Evolutionary conservation across 2,888 invertebrate species (phyloP), one percentile per base, ranked within the genome.

Genomic region (Sinopyrophorus schimmeli): DNA sequence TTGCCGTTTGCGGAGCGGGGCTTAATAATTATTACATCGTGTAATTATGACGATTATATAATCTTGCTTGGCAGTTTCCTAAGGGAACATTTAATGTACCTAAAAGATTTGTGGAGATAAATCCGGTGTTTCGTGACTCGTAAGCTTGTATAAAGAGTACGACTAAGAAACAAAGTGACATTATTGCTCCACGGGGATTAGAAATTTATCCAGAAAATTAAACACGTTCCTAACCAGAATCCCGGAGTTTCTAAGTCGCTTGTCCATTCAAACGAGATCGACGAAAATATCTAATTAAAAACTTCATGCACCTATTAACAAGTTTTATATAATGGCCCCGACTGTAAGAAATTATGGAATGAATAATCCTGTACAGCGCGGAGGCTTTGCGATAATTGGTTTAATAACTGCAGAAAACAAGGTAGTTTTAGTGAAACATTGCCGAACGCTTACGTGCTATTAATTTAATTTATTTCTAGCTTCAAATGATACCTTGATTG

Each of bases 191-290:
- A 51, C 38, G 27, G 47, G 51, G 51, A 51, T 47, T 51, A 51
- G 41, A 38, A 51, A 47, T 51, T 51, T 51, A 51, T 51, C 51
- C 47, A 42, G 41, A 41, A 51, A 47, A 51, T 51, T 51, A 46
- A 51, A 47, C 51, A 51, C 42, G 47, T 42, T 47, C 42, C 51
- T 47, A 51, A 47, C 51, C 37, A 48, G 41, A 41, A 48, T 35
- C 41, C 40, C 40, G 5, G 37, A 39, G 37, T 31, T 46, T 46
- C 38, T 46, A 38, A 46, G 46, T 46, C 18, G 23, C 34, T 40
- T 37, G 38, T 35, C 48, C 35, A 31, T 18, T 35, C 24, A 21
- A n/a, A 40, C 9, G 5, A 44, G 54, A 51, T 54, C 49, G 53
- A 40, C 41, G 37, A 50, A 53, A 53, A 48, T 48, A 47, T 24